phyloP scores from a whole-genome alignment of 2,797 vertebrate genomes.

The Echiichthys vipera region DNA sequence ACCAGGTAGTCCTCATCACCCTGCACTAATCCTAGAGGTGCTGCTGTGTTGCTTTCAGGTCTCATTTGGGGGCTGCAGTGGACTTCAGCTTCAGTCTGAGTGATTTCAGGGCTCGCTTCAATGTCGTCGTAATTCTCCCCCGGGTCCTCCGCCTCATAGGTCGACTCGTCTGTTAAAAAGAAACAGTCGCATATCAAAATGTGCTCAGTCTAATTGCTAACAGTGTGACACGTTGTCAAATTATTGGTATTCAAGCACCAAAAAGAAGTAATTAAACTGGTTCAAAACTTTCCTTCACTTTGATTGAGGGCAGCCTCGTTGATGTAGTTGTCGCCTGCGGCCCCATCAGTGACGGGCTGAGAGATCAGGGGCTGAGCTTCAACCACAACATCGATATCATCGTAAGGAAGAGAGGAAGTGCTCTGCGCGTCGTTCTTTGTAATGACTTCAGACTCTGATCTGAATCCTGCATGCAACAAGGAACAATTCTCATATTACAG shows the following conservation, averaged over 20 bases:
- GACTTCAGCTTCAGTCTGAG: conserved; percentile 42
- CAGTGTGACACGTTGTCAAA: background rate
- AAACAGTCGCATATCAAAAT: background rate
- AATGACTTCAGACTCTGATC: conserved; percentile 5
- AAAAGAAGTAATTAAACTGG: background rate
- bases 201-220: too few species aligned
- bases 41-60: background rate
- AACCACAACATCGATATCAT: conserved; percentile 64
- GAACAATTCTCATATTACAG: too few species aligned
- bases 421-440: background rate
- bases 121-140: conserved; percentile 77
- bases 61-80: background rate
- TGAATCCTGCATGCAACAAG: conserved; percentile 24
- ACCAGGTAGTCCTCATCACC: conserved; percentile 48
- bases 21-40: background rate
- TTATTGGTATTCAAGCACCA: background rate
- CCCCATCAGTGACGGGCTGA: background rate
- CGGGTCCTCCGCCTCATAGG: conserved; percentile 63
- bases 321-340: background rate
- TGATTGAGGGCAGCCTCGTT: background rate
- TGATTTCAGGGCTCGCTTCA: background rate
- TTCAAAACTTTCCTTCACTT: conserved; percentile 36
- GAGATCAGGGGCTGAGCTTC: conserved; percentile 13
- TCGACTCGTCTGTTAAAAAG: conserved; percentile 39
- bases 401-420: conserved; percentile 62